phyloP scores from a whole-genome alignment of 2,797 vertebrate species.

The Cyprinella venusta region DNA sequence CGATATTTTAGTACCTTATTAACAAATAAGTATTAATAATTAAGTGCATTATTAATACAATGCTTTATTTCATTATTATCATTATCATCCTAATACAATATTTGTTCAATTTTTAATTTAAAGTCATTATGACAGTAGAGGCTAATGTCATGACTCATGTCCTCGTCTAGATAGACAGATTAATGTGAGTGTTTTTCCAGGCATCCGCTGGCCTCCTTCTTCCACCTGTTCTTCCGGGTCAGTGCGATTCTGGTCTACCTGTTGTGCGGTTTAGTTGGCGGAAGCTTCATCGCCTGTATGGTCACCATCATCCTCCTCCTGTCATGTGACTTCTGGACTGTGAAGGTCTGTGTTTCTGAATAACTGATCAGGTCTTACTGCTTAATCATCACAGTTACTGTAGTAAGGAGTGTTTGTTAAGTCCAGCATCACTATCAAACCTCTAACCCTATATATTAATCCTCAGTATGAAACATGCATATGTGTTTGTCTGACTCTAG shows the following conservation, averaged over 20 bases:
- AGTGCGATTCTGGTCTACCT: conserved; percentile 87
- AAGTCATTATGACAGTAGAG: background rate
- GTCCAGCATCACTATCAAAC: background rate
- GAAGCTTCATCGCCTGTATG: conserved; percentile 92
- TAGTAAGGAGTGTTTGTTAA: too few species aligned
- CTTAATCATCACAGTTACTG: background rate
- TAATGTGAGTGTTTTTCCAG: conserved; percentile 66
- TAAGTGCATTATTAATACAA: background rate
- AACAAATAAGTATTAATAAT: background rate
- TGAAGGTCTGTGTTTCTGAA: conserved; percentile 80
- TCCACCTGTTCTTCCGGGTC: conserved; percentile 94
- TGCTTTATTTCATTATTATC: background rate
- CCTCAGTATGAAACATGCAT: background rate
- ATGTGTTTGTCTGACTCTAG: conserved; percentile 67
- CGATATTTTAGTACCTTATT: background rate
- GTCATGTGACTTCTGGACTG: conserved; percentile 96
- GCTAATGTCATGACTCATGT: background rate
- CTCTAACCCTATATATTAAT: background rate
- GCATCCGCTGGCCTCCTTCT: conserved; percentile 93
- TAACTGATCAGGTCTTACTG: too few species aligned
- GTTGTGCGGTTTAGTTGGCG: conserved; percentile 84
- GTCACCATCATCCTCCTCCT: conserved; percentile 93
- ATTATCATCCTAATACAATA: background rate
- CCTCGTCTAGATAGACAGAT: background rate
- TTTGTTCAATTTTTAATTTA: background rate